Evolutionary conservation across 2,888 invertebrate genomes (phyloP), one percentile per base, ranked within the genome.

Genomic region (Fragum sueziense): DNA sequence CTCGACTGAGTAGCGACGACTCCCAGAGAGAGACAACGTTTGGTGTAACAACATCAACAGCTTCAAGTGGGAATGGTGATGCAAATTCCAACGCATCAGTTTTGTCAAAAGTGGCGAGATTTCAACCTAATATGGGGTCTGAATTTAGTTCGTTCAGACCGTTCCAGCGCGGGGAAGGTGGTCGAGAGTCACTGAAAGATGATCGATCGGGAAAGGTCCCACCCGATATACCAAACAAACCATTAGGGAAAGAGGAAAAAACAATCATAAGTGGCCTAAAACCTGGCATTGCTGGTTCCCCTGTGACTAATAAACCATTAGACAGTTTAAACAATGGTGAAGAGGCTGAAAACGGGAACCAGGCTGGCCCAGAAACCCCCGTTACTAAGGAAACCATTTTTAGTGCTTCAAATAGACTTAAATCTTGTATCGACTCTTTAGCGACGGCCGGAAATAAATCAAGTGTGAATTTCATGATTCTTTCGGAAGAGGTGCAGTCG

Each of bases 401-500:
- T 71, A 86, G 88, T 74, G 85, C 90, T 70, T 87, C 89, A 22
- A 84, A 85, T 59, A 84, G 88, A 57, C 85, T 92, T 61, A 85
- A 87, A 68, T 82, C 85, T 3, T 88, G 89, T 71, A 89, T 91
- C 52, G 90, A 91, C 31, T 87, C 86, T 22, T 85, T 92, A 72
- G 89, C 89, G 25, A 79, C 86, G 3, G 85, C 90, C 0, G 89
- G 91, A 41, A 90, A 88, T 79, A 92, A 92, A 83, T 88, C 91
- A 51, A 91, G 92, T 76, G 91, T 96, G n/a, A 96, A 96, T 84
- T 96, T 97, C 95, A 94, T 97, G 78, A 96, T 96, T 88, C 93
- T 97, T 33, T 96, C 96, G 20, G 97, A 97, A 90, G 96, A 96
- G 92, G 95, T 90, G 37, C 96, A 97, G 87, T 95, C 96, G 85